Evolutionary conservation across 2,797 vertebrate species (phyloP), one percentile per base, ranked within the genome.

Genomic region (Apogon hyalosoma): DNA sequence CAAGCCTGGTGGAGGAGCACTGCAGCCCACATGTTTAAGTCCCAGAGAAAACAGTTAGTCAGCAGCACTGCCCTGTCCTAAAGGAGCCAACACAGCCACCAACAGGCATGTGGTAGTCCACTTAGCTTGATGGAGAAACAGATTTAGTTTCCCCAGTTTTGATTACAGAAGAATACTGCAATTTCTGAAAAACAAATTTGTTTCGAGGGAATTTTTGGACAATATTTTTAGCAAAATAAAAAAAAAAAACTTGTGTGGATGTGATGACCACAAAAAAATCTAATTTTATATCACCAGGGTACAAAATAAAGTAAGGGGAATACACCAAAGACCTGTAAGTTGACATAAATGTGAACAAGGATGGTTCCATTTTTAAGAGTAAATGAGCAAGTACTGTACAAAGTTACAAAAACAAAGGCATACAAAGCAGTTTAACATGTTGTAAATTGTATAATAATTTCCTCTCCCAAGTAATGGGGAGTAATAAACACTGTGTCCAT

Each of bases 21-120:
- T 78, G 71, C 80, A 69, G 73, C 72, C 75, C 73, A 71, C 75
- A 65, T 84, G 83, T 83, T 79, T 68, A 47, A 84, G 79, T 79
- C 74, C 71, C 63, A 81, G 80, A 74, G 81, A 80, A 88, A 87
- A 87, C 82, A 84, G 83, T 60, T 71, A 80, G 81, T 86, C 76
- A 86, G 83, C 84, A 82, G 75, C 82, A 28, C 77, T 63, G 78
- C 67, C 77, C 74, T 33, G 71, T 77, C 63, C 80, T 48, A 48
- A 58, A 68, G 58, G 71, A 66, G 80, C 73, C 71, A 47, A 11
- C 69, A 55, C 28, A 56, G 59, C 66, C 78, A 72, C 42, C 70
- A 55, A 33, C 16, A 1, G 67, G 58, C 82, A 83, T 80, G 80
- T 87, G 87, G 79, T 71, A 33, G 73, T 66, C 77, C 54, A 67